Base-by-base conservation (phyloP, 2,113 vertebrate genomes). In the Willisornis vidua region DNA sequence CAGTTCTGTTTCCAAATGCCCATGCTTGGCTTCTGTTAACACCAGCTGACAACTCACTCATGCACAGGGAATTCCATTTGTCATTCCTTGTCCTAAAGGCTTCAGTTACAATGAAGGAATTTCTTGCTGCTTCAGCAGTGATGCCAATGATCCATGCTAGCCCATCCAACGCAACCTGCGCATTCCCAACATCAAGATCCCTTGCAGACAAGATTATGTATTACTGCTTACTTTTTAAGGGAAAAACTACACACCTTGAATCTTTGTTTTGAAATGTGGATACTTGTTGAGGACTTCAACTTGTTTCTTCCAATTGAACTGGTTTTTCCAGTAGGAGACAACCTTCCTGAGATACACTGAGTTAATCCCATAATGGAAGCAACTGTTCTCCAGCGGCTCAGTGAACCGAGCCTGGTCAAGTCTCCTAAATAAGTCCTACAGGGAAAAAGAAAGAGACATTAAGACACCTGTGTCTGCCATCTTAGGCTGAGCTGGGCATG, bases 241-340 rank as follows among this genome's bases (percentile, higher is more conserved):
- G 18, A 8, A 35, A 54, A 58, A 80, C 51, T 33, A 93, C 88
- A 1, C 28, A 98, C 98, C 98, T 98, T 98, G 98, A 63, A 98
- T 98, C 89, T 97, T 98, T 7, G 98, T 98, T 97, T 98, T 98
- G 96, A 98, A 98, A 39, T 98, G 98, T 29, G 98, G 98, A 73
- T 97, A 98, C 48, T 90, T 90, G 92, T 98, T 98, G 68, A 98
- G 97, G 73, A 97, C 18, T 61, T 98, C 98, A 77, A 98, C 97
- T 95, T 98, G 98, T 85, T 98, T 98, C 96, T 84, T 97, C 98
- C 98, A 98, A 61, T 97, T 96, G 78, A 98, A 98, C 13, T 96
- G 89, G 6, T 98, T 98, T 95, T 96, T 97, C 98, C 98, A 98
- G 90, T 98, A 98, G 67, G 97, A 93, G 57, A 98, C 28, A 63